Base-by-base conservation (phyloP, 2,888 invertebrate species). In the Ormyrus pomaceus region DNA sequence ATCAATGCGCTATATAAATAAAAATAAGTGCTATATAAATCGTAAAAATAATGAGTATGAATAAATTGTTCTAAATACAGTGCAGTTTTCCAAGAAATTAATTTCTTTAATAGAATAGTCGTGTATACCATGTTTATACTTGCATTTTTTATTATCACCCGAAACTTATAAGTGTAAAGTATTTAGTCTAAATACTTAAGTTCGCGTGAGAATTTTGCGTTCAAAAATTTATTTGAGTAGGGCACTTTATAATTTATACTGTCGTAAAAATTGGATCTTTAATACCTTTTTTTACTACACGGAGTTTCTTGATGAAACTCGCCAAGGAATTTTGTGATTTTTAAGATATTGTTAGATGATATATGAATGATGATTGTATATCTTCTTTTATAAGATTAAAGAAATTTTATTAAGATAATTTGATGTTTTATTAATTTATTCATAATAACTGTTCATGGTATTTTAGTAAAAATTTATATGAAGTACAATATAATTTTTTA, bases 361-460 rank as follows among this genome's bases (percentile, higher is more conserved):
- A 55, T 72, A 53, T n/a, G 50, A n/a, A 77, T 9, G 11, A 77
- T 34, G 46, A 77, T 13, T 71, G 71, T 71, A 77, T 59, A 77
- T 72, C 77, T 71, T 65, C 64, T 59, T 70, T 70, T 77, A 70
- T 72, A 51, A 61, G 71, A 72, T 72, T 71, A 77, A 77, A 70
- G 11, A 77, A 71, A 77, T 70, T 58, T 70, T 58, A 59, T 58
- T 46, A 56, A 19, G 1, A 19, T 19, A 19, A 19, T 19, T 19
- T 19, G 19, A 19, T 0, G 19, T 19, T 19, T 19, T 19, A 19
- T 19, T 19, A 19, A 19, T 19, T 19, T 19, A 19, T 19, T 19
- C 19, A 19, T 19, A 2, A 19, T 19, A 19, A 19, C 19, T 19
- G 19, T 19, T 19, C 19, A 19, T 19, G 19, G 19, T 19, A 19